phyloP scores from a whole-genome alignment of 2,113 vertebrate genomes.

The Chunga burmeisteri region DNA sequence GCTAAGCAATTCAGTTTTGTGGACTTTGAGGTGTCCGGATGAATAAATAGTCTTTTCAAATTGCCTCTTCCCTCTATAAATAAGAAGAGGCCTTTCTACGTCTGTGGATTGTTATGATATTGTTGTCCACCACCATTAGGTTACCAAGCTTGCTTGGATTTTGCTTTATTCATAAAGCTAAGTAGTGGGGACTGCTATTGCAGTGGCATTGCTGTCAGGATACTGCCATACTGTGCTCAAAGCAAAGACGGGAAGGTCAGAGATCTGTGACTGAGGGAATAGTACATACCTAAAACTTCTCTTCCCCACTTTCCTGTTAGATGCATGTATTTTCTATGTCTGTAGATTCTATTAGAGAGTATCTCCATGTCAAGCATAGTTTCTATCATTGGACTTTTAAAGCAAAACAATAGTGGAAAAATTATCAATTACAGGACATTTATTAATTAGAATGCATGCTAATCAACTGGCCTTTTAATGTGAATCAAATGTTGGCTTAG shows the following conservation, averaged over 20 bases:
- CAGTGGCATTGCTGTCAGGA: not conserved
- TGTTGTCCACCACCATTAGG: not conserved
- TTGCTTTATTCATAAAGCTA: not conserved
- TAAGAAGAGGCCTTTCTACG: not conserved
- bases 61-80: not conserved
- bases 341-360: not conserved
- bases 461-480: conserved; percentile 29
- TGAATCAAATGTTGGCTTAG: conserved; percentile 36
- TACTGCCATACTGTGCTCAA: not conserved
- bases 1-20: not conserved
- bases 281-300: not conserved
- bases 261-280: not conserved
- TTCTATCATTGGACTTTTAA: not conserved
- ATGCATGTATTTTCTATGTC: not conserved
- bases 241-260: not conserved
- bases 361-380: not conserved
- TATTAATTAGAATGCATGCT: conserved; percentile 59
- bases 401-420: conserved; percentile 26
- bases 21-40: not conserved
- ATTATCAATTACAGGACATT: conserved; percentile 8
- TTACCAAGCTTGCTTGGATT: not conserved
- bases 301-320: not conserved
- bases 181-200: not conserved
- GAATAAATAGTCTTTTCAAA: not conserved
- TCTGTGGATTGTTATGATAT: not conserved